phyloP scores from a whole-genome alignment of 2,888 invertebrate genomes.

The Erannis defoliaria region DNA sequence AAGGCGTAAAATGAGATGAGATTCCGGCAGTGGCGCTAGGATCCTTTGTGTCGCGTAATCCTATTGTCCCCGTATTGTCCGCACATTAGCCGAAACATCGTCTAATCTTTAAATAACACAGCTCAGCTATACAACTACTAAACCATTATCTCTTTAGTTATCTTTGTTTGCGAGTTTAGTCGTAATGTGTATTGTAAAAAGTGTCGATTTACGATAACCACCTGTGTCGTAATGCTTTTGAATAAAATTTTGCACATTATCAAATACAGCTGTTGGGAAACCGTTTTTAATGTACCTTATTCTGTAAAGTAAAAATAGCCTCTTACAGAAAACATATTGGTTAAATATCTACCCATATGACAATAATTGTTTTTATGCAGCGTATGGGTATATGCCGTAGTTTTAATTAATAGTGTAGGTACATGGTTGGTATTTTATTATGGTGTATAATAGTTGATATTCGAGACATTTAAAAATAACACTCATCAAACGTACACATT shows the following conservation, averaged over 20 bases:
- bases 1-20: slow-evolving; percentile 72
- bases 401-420: too few species aligned
- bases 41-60: slow-evolving; percentile 75
- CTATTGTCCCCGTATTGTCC: slow-evolving; percentile 68
- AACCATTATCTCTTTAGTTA: slow-evolving; percentile 43
- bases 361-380: too few species aligned
- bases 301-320: not conserved
- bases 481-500: too few species aligned
- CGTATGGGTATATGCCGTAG: too few species aligned
- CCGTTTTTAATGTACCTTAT: slow-evolving; percentile 6
- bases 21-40: slow-evolving; percentile 60
- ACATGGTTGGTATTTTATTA: too few species aligned
- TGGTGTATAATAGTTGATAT: too few species aligned
- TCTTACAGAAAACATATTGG: too few species aligned
- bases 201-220: slow-evolving; percentile 42
- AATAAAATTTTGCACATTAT: slow-evolving; percentile 16
- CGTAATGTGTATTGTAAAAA: slow-evolving; percentile 39
- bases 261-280: slow-evolving; percentile 13
- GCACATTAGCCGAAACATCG: slow-evolving; percentile 47
- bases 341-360: too few species aligned
- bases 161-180: slow-evolving; percentile 36
- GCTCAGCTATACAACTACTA: slow-evolving; percentile 40
- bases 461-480: too few species aligned
- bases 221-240: slow-evolving; percentile 17
- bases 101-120: slow-evolving; percentile 39